Conservation (phyloP, 2,888 invertebrate species). For the Cheilosia urbana region DNA sequence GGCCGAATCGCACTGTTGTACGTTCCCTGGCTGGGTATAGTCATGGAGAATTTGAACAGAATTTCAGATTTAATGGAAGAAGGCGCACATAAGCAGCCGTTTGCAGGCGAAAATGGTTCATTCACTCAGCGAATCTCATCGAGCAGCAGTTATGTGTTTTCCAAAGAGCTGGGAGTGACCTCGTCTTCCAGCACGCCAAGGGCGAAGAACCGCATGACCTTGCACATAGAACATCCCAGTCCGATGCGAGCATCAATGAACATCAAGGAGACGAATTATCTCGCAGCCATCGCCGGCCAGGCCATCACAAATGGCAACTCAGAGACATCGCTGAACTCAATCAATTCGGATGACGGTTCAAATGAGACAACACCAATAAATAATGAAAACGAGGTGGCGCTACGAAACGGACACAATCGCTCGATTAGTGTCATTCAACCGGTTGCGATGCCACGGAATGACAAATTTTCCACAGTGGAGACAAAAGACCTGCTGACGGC, state of each 20-base stretch:
- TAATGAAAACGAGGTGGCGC: constrained; percentile 80
- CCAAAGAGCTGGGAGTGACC: constrained; percentile 83
- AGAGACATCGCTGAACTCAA: constrained; percentile 91
- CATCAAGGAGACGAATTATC: constrained; percentile 90
- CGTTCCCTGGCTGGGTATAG: constrained; percentile 94
- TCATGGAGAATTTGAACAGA: constrained; percentile 93
- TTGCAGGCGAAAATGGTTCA: constrained; percentile 83
- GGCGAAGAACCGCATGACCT: constrained; percentile 88
- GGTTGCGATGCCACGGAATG: constrained; percentile 85
- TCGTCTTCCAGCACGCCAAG: constrained; percentile 84
- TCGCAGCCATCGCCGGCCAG: constrained; percentile 89
- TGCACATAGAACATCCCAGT: constrained; percentile 89
- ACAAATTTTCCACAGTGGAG: constrained; percentile 91
- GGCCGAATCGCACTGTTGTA: constrained; percentile 95
- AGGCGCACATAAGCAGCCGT: constrained; percentile 77
- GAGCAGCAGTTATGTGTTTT: constrained; percentile 86
- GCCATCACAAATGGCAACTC: constrained; percentile 89
- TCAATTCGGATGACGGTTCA: constrained; percentile 85
- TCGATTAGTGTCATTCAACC: constrained; percentile 86
- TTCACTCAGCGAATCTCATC: constrained; percentile 85
- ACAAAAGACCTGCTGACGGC: constrained; percentile 94
- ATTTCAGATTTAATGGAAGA: constrained; percentile 85
- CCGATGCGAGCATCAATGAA: constrained; percentile 89
- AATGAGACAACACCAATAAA: constrained; percentile 86
- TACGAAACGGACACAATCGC: constrained; percentile 84